Base-by-base conservation (phyloP, 1,140 invertebrate genomes). In the Pentalonia nigronervosa region DNA sequence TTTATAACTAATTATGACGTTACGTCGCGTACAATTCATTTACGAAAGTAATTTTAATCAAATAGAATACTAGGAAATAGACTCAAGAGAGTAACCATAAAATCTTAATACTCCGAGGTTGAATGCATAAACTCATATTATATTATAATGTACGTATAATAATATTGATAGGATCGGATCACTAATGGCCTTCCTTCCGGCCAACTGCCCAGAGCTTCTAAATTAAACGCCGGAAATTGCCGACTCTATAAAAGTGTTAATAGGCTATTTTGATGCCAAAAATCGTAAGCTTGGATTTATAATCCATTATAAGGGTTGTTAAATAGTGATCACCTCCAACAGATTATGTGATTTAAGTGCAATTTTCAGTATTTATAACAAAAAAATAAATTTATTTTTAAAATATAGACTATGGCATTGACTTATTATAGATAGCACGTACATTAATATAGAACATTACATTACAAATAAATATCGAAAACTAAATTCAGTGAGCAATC, bases 101-200 rank as follows among this genome's bases (percentile, higher is more conserved):
- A 76, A 76, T 76, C 30, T 76, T 76, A n/a, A 17, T 76, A 76
- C 60, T 76, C 60, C 6, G 6, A n/a, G 7, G n/a, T n/a, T 76
- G n/a, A 76, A 76, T 17, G 17, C n/a, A 76, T n/a, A 0, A 76
- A 76, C 30, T 76, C 30, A 14, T 76, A 76, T 76, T 76, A 76
- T 76, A 45, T 45, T 76, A 45, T 45, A 36, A 84, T 25, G 21
- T n/a, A 45, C 21, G 34, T 84, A 41, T 84, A 84, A 88, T 53
- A 53, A 34, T 50, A 88, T 50, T 88, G n/a, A 50, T 88, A 88
- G 47, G 48, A 88, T 88, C 87, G 30, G 25, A 88, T 88, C 48
- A 36, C 48, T 56, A 56, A 89, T 89, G 50, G n/a, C 20, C 23
- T 34, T 56, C n/a, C 34, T 89, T 89, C 48, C 87, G 34, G 48